phyloP scores from a whole-genome alignment of 2,888 invertebrate genomes.

The Noctua janthe region DNA sequence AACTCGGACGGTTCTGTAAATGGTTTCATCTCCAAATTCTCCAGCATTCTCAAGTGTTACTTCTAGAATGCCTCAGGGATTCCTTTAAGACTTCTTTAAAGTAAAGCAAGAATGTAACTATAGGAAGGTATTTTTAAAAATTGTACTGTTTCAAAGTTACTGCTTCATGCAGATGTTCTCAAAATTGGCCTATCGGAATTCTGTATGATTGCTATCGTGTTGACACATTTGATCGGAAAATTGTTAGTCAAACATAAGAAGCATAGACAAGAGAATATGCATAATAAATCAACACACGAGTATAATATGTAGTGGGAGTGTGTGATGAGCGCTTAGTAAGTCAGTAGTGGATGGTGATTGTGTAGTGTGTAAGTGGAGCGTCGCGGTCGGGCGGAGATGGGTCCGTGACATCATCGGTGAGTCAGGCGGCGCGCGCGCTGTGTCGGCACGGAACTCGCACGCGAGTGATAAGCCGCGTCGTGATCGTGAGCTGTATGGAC shows the following conservation, averaged over 20 bases:
- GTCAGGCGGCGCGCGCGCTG: slow-evolving; percentile 46
- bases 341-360: slow-evolving; percentile 11
- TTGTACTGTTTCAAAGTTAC: not conserved
- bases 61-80: not conserved
- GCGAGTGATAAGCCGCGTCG: not conserved
- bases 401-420: slow-evolving; percentile 55
- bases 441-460: slow-evolving; percentile 10
- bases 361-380: slow-evolving; percentile 31
- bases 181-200: not conserved
- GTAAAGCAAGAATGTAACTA: not conserved
- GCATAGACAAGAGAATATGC: not conserved
- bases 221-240: not conserved
- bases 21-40: slow-evolving; percentile 1
- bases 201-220: not conserved
- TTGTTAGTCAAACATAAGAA: not conserved
- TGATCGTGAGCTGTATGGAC: slow-evolving; percentile 1
- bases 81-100: not conserved
- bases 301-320: too few relatives aligned
- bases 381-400: slow-evolving; percentile 27
- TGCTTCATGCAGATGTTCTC: not conserved
- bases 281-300: not conserved
- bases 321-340: slow-evolving; percentile 13
- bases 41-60: not conserved
- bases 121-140: not conserved
- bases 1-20: not conserved